phyloP scores from a whole-genome alignment of 2,888 invertebrate species.

The Meiosimyza decipiens region DNA sequence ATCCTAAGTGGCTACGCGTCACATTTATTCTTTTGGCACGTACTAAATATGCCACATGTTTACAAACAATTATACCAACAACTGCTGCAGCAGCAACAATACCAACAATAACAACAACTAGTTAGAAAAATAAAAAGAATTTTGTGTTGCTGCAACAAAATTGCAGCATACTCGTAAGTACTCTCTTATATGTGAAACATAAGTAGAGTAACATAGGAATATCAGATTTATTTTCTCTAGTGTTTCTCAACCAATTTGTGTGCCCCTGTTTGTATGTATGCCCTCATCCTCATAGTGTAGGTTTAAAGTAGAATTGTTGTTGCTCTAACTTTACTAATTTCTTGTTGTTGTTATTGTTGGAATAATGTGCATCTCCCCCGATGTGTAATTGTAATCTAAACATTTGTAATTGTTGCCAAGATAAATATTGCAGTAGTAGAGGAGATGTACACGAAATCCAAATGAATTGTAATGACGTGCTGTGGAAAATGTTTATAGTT shows the following conservation, averaged over 20 bases:
- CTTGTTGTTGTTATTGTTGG: conserved; percentile 1
- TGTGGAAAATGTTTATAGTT: too few species aligned
- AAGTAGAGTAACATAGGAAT: not conserved
- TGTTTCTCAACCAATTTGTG: conserved; percentile 6
- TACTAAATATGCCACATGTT: conserved; percentile 45
- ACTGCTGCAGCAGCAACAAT: conserved; percentile 39
- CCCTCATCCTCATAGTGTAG: not conserved
- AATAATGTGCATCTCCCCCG: conserved; percentile 36
- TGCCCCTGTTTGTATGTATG: not conserved
- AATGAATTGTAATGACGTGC: too few species aligned
- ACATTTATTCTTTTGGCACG: conserved; percentile 37
- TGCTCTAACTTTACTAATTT: not conserved
- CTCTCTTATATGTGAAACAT: not conserved
- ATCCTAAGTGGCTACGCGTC: conserved; percentile 4
- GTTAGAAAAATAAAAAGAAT: conserved; percentile 9
- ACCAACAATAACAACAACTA: conserved; percentile 4
- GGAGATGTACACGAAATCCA: too few species aligned
- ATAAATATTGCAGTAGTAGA: too few species aligned
- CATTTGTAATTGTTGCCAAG: conserved; percentile 38
- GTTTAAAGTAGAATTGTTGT: not conserved
- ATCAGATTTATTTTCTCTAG: not conserved
- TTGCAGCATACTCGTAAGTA: not conserved
- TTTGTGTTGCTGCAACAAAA: not conserved
- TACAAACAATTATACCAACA: conserved; percentile 40
- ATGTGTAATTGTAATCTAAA: conserved; percentile 45